Base-by-base conservation (phyloP, 2,888 invertebrate genomes). In the Acleris emargana region DNA sequence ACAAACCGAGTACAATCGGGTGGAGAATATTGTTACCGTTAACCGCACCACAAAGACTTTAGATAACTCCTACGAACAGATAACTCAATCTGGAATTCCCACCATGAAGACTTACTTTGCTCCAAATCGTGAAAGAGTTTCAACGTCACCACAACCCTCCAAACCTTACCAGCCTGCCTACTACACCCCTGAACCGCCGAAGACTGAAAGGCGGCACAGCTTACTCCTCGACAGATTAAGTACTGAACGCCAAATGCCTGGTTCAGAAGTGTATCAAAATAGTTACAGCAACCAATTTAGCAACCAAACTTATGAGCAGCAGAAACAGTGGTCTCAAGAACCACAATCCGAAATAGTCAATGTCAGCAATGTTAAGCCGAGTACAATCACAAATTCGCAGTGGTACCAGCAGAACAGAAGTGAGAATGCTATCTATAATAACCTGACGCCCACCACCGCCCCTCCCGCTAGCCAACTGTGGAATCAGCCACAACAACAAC, bases 341-440 rank as follows among this genome's bases (percentile, higher is more conserved):
- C 92, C 92, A 16, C 87, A 89, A 69, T 87, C 91, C 5, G 92
- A 92, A 75, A 86, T 92, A 45, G 72, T 92, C 2, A 87, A 80
- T 22, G 87, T 88, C 2, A 90, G 89, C 67, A 92, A 92, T 68
- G 88, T 92, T 0, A 92, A 92, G 68, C 92, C 92, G 3, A 92
- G 92, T 71, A 79, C 80, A 13, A 89, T 92, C 28, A 87, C 86
- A 9, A 91, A 91, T 64, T 88, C 89, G 62, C 89, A 91, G 69
- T 92, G 92, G 92, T 92, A 88, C 67, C 89, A 91, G 72, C 88
- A 89, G 62, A 81, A 73, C 42, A 83, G 76, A 47, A 84, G 78
- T 68, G 87, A 88, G 61, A 87, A 87, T 67, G 71, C 74, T 16
- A 72, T 81, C 61, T 86, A 84, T 59, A 88, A 87, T 69, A 86